A percentile compares a stretch with the other conserved stretches of the same genome.
phyloP scores from a whole-genome alignment of 2,888 invertebrate genomes.

The Clivina fossor region DNA sequence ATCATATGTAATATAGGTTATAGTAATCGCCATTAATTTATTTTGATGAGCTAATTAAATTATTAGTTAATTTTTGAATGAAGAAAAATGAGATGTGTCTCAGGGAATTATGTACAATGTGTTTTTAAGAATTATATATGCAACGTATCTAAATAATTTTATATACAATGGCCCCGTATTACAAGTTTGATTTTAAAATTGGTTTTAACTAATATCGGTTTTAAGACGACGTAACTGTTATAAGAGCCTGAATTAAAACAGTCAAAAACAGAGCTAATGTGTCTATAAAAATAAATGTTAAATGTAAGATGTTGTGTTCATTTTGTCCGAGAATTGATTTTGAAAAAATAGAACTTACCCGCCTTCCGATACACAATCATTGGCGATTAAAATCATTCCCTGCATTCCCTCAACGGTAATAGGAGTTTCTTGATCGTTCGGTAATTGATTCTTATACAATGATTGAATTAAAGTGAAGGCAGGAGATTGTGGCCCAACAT shows the following conservation, averaged over 20 bases:
- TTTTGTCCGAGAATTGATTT: not conserved
- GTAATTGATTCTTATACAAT: conserved; percentile 64
- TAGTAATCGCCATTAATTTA: not conserved
- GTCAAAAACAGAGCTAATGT: not conserved
- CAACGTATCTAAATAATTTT: too few relatives aligned
- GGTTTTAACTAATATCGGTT: too few relatives aligned
- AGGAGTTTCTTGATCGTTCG: conserved; percentile 59
- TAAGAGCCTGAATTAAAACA: too few relatives aligned
- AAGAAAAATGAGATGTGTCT: too few relatives aligned
- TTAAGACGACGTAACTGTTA: too few relatives aligned
- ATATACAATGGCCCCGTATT: too few relatives aligned
- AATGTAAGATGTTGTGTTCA: not conserved
- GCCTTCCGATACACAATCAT: conserved; percentile 66
- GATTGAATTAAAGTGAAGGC: conserved; percentile 71
- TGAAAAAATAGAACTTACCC: conserved; percentile 58
- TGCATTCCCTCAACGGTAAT: conserved; percentile 79
- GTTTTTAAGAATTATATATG: too few relatives aligned
- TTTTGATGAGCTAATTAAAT: too few relatives aligned
- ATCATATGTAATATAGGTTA: not conserved
- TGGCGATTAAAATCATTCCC: conserved; percentile 75
- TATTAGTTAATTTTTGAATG: too few relatives aligned
- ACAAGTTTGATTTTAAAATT: too few relatives aligned
- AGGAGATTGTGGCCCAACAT: conserved; percentile 72
- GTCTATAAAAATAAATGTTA: not conserved
- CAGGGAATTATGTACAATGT: too few relatives aligned